These are phyloP conservation scores for Melieria picta DNA, from an alignment of 2,888 invertebrate genomes.

Conservation along the genomic window DNA sequence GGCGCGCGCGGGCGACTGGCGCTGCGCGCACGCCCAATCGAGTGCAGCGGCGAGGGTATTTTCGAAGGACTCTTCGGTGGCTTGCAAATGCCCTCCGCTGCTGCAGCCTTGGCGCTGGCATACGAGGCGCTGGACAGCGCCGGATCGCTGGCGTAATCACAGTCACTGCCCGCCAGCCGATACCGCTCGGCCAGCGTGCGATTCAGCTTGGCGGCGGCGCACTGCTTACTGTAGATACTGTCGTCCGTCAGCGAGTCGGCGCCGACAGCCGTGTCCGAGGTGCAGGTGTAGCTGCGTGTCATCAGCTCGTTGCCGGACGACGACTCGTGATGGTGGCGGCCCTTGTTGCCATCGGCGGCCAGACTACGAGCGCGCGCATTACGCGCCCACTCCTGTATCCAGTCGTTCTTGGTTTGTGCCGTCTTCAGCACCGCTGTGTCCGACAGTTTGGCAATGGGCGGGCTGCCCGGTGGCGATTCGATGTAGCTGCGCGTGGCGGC, in stretches of 20 bases:
- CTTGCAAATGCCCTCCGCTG: slow-evolving; percentile 44
- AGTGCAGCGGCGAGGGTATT: slow-evolving; percentile 82
- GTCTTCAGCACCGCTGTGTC: slow-evolving; percentile 61
- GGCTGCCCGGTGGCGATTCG: slow-evolving; percentile 55
- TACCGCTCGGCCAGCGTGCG: slow-evolving; percentile 59
- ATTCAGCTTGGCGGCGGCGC: slow-evolving; percentile 54
- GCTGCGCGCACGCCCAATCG: slow-evolving; percentile 68
- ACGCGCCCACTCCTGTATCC: slow-evolving; percentile 75
- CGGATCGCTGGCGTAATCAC: slow-evolving; percentile 65
- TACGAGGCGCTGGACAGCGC: slow-evolving; percentile 50
- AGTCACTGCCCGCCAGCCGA: slow-evolving; percentile 59
- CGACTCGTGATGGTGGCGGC: slow-evolving; percentile 34
- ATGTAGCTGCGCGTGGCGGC: slow-evolving; percentile 47
- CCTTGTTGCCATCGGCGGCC: slow-evolving; percentile 52
- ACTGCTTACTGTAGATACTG: slow-evolving; percentile 54
- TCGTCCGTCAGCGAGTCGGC: slow-evolving; percentile 61
- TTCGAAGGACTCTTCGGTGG: slow-evolving; percentile 72
- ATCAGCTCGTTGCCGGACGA: slow-evolving; percentile 49
- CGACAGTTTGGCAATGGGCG: slow-evolving; percentile 50
- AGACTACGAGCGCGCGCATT: slow-evolving; percentile 68
- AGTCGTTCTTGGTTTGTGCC: slow-evolving; percentile 66
- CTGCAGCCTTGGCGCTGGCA: slow-evolving; percentile 22
- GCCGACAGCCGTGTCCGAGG: slow-evolving; percentile 48
- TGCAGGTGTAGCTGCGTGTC: slow-evolving; percentile 65
- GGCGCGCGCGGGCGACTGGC: slow-evolving; percentile 64